Evolutionary conservation across 2,888 invertebrate genomes (phyloP).

Genomic region (Phytoseiulus persimilis): DNA sequence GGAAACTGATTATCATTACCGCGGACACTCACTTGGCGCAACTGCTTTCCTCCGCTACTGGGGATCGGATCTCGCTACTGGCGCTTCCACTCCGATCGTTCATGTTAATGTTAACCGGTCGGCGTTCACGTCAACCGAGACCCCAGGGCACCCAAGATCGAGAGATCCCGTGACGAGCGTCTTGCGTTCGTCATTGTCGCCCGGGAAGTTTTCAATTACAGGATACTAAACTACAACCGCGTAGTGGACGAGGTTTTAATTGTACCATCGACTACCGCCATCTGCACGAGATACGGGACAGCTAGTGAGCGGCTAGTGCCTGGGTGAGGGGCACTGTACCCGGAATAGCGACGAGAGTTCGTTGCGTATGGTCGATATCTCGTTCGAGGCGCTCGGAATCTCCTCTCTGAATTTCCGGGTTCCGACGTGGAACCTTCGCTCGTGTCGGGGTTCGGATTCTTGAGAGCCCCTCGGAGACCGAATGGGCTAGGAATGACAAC

Average conservation of each 20-base stretch:
- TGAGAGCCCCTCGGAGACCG: not conserved
- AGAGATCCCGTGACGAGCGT: not conserved
- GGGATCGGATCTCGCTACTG: not conserved
- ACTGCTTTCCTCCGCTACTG: not conserved
- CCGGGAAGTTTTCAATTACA: not conserved
- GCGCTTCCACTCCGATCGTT: not conserved
- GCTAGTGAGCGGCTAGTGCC: not conserved
- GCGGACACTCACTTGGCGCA: not conserved
- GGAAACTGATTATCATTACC: not conserved
- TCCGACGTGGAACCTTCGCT: too few species aligned
- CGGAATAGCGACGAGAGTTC: too few species aligned
- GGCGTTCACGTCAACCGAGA: not conserved
- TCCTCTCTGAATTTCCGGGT: too few species aligned
- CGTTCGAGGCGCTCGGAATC: too few species aligned
- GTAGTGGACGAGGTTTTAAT: not conserved
- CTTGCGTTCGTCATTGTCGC: not conserved
- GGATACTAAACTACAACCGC: not conserved
- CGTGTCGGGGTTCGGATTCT: too few species aligned
- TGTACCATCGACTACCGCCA: not conserved
- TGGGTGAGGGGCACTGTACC: too few species aligned
- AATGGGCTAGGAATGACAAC: not conserved
- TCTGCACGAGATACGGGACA: not conserved
- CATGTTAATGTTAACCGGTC: not conserved
- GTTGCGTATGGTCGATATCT: too few species aligned
- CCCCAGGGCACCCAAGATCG: not conserved